Base-by-base conservation (phyloP, 2,797 vertebrate genomes). In the Clamator glandarius region DNA sequence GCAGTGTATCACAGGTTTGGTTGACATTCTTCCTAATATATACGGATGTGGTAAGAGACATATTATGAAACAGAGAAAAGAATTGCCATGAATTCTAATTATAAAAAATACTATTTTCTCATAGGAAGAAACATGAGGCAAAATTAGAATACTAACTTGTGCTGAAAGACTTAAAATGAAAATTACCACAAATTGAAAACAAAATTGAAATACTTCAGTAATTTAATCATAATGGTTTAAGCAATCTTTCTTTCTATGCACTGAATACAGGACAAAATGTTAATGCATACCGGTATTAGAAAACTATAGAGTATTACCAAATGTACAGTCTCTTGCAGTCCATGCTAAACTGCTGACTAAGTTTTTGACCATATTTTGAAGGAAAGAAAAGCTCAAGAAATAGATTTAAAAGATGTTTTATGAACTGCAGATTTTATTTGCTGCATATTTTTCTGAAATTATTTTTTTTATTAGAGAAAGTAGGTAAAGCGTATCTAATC, bases 11-110 rank as follows among this genome's bases (percentile, higher is more conserved):
- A 39, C 19, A 33, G 57, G 31, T 73, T 86, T 69, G 28, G 13
- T 66, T 83, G 50, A 75, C 11, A 21, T 44, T 39, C 26, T 87
- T 14, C 11, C 6, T 73, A 2, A 51, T 84, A 24, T 14, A 6
- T 14, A 74, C 9, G 15, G 33, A 46, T 0, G 0, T 21, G 14
- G 13, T 36, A 69, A 35, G 10, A 70, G 6, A n/a, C 3, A n/a
- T n/a, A 10, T 19, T 62, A 24, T n/a, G 26, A 80, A 81, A 77
- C 8, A 78, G 39, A 69, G 25, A 39, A 80, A 46, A 9, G 3
- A 67, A 39, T 67, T 87, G 25, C 6, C 25, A 70, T 39, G 15
- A 80, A 44, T 81, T 75, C 5, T 50, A 57, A 64, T 48, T 48
- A 25, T 21, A 63, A 74, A 78, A 61, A 35, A 6, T 11, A 69